Evolutionary conservation across 2,888 invertebrate species (phyloP), one percentile per base, ranked within the genome.

Genomic region (Gymnoscelis rufifasciata): DNA sequence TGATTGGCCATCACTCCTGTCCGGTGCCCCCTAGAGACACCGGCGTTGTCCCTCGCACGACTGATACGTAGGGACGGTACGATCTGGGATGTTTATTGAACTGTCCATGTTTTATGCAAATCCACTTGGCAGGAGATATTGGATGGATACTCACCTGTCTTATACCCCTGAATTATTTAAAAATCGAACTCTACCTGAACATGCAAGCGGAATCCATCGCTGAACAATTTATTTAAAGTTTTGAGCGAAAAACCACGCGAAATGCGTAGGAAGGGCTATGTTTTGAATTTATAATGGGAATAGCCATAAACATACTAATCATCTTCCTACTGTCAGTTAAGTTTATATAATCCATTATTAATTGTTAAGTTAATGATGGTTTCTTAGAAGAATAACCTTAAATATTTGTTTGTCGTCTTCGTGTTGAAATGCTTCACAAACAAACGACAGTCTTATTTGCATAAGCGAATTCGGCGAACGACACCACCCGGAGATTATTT

Each of bases 1-100:
- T 83, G 82, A 84, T 84, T 82, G 77, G 61, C 66, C 64, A 67
- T 71, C 70, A 61, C 65, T 66, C 62, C 63, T 64, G 66, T 71
- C 65, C 67, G 65, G 66, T 57, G 66, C 61, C 64, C n/a, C 65
- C 62, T 51, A 46, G 51, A 49, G 53, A 58, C 49, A 52, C 51
- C 57, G 45, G 51, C n/a, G 38, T 50, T 49, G 59, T 54, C 52
- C 49, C 56, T 52, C 48, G 37, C 43, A 46, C 41, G 46, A 55
- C 56, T 56, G 56, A 63, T 30, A 28, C 57, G 49, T 51, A 54
- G 57, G 31, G 13, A 33, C 2, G 5, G 31, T 33, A 33, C 31
- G 57, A 53, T 58, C 56, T 58, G 24, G 54, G 51, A 54, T 60
- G 56, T 44, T 51, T 47, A 64, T 61, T 63, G 55, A 62, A 62